Base-by-base conservation (phyloP, 2,113 vertebrate genomes). In the Morone saxatilis region DNA sequence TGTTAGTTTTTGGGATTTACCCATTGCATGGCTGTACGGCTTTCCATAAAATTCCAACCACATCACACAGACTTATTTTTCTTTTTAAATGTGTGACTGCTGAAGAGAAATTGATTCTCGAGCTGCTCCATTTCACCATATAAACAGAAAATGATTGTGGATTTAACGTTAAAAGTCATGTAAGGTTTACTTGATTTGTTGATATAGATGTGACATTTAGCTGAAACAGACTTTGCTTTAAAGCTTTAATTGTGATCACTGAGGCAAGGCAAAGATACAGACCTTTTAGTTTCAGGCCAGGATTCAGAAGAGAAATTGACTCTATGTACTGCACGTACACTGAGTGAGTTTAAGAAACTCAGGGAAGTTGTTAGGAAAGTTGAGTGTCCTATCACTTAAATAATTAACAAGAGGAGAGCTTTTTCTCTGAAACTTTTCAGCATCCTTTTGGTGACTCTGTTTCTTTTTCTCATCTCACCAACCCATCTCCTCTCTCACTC, bases 371-470 rank as follows among this genome's bases (percentile, higher is more conserved):
- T 79, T 67, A 69, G 80, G 61, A 91, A 94, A 88, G 78, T 92
- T 92, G 80, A 71, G 76, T 90, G 93, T 91, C 86, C 84, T 90
- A 78, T 83, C 77, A 75, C 86, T 90, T 93, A 92, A 95, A 95
- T 95, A 95, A 94, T 95, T 93, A 86, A 94, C 78, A 89, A 93
- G 85, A 90, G 59, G 75, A 93, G 83, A 92, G 91, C 88, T 91
- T 92, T 93, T 90, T 85, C 79, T 86, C 77, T 80, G 50, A 87
- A 85, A 91, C 89, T 88, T 91, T 92, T 84, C 77, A 81, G 81
- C 66, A 75, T 91, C 72, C 83, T 89, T 86, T 59, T 81, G 86
- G 83, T 89, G 72, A 63, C 71, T 86, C 25, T 83, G 56, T 83
- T 54, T 85, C 83, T 78, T 77, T 80, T 78, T 31, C 61, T 65